Evolutionary conservation across 2,888 invertebrate genomes (phyloP), one percentile per base, ranked within the genome.

Genomic region (Pollenia angustigena): DNA sequence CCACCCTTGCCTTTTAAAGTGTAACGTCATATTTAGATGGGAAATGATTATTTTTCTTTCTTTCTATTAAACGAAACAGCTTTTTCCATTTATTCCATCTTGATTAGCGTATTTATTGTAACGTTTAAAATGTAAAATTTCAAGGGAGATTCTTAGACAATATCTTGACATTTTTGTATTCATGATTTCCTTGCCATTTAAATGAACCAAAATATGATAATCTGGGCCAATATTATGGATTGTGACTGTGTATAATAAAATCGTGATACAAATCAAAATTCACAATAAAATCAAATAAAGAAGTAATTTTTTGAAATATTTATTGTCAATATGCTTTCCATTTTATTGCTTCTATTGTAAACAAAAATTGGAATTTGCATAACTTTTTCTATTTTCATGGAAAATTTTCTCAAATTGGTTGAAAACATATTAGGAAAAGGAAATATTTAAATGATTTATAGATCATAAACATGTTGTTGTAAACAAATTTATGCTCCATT

Each of bases 261-360:
- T 62, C 32, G 1, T 23, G 64, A 42, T 18, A 18, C 42, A 23
- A 18, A 18, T 52, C 12, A 52, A 62, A 50, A 42, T 1, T 9
- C 3, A 14, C 60, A 32, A 46, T n/a, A 74, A n/a, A 60, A 46
- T 40, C 7, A 66, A 66, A 68, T 50, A 7, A 52, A 40, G 16
- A 40, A 54, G 44, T 44, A 16, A 54, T 66, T 44, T 54, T 23
- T 23, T 66, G 8, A 10, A 11, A 32, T 40, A 11, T 40, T 56
- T 66, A 12, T 78, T 68, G 68, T 58, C 56, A 78, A 78, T 66
- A 78, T 40, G 16, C 48, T 68, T 56, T 68, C 18, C 52, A 69
- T 69, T 69, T 52, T 48, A 52, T 68, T 64, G 12, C 46, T 54
- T 44, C 9, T 18, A 32, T 32, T 60, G 60, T 9, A 12, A 32